A percentile compares a stretch with the other conserved stretches of the same genome.
Conservation (phyloP, 2,797 vertebrate genomes). For the Emydoidea blandingii region DNA sequence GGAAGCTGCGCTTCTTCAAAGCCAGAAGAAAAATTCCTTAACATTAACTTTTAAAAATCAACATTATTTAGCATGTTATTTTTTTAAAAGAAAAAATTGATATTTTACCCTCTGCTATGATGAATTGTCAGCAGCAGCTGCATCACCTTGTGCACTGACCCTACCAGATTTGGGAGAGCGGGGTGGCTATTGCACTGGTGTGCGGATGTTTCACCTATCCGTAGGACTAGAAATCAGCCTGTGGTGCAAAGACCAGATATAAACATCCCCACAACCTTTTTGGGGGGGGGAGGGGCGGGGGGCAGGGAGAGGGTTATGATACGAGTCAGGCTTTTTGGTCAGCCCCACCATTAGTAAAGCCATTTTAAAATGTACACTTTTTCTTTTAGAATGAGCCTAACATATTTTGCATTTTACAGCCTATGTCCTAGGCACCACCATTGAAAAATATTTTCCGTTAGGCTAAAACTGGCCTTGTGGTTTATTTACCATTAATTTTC, state of each 20-base stretch:
- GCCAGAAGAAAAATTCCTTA: background rate
- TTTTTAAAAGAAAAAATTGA: background rate
- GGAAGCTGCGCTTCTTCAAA: background rate
- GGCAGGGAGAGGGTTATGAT: background rate
- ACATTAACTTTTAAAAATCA: background rate
- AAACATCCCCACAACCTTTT: background rate
- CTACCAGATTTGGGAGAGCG: background rate
- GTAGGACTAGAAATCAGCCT: background rate
- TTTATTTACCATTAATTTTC: conserved; percentile 35
- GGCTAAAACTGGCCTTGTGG: background rate
- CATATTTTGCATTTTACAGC: background rate
- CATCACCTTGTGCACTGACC: background rate
- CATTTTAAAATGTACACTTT: background rate
- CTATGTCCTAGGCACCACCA: background rate
- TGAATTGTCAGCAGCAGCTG: background rate
- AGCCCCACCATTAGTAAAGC: background rate
- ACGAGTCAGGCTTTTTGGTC: background rate
- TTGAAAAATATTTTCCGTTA: background rate
- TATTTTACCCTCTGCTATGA: background rate
- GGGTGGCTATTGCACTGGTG: background rate
- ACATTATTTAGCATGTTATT: background rate
- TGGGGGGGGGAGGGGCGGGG: too few species aligned
- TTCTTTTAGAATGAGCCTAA: background rate
- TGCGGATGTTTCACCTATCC: background rate
- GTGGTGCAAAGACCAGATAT: background rate